These are phyloP conservation scores for Pantherophis guttatus DNA, from an alignment of 2,113 vertebrate genomes.

Conservation along the genomic window DNA sequence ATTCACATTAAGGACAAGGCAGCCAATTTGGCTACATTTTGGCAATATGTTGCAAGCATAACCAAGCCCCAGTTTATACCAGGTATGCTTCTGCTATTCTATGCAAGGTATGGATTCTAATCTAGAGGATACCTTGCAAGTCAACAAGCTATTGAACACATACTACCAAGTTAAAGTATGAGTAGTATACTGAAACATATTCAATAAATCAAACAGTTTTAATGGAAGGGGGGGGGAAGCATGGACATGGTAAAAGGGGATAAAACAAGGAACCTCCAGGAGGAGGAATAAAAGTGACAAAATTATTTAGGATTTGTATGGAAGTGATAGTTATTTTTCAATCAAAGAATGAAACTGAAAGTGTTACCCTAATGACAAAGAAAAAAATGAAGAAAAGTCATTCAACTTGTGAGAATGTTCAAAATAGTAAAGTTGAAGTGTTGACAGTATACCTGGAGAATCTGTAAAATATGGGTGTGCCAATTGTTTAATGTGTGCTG, in stretches of 20 bases:
- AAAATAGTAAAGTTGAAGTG: neutral
- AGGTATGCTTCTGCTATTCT: neutral
- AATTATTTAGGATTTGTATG: neutral
- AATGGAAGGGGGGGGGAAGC: no score
- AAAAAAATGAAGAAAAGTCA: neutral
- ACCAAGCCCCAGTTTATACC: neutral
- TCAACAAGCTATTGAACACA: neutral
- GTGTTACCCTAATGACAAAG: neutral
- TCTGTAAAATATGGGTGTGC: neutral
- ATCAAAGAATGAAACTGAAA: neutral
- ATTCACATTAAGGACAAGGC: neutral
- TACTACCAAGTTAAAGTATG: neutral
- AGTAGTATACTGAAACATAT: neutral
- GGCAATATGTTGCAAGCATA: neutral
- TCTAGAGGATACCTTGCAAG: neutral
- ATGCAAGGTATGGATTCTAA: neutral
- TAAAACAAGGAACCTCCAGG: neutral
- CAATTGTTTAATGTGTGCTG: neutral
- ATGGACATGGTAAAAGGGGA: neutral
- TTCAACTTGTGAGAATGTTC: neutral
- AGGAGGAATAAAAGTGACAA: no score
- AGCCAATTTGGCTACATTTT: neutral
- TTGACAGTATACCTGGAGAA: neutral
- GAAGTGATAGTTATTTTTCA: neutral
- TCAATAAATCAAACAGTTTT: neutral